Base-by-base conservation (phyloP, 2,113 vertebrate genomes). In the Antennarius striatus region DNA sequence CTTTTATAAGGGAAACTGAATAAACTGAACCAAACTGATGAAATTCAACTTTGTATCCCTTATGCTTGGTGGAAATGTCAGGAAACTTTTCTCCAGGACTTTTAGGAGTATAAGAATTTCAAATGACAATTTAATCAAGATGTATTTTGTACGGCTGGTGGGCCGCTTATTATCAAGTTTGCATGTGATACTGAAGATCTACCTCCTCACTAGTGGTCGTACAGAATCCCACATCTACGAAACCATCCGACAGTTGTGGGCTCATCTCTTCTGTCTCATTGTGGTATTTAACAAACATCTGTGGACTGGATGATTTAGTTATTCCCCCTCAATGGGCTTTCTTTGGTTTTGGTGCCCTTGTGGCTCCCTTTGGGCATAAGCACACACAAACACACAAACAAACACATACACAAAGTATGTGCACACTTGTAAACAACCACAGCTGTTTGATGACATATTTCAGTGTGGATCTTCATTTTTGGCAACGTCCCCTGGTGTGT, bases 221-320 rank as follows among this genome's bases (percentile, higher is more conserved):
- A 60, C 71, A 57, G 59, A 62, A 65, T 14, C 43, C 53, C 42
- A 42, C 17, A 13, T 62, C 49, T 47, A 69, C 54, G 32, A 47
- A 57, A 56, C 82, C 76, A 64, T 72, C 65, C 58, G 63, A 72
- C 59, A 74, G 58, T 63, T 79, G 56, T 63, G 22, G 42, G 68
- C 32, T 56, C 60, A 30, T 82, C 28, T 68, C 61, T 68, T 71
- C 49, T 10, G 48, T 74, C 68, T 75, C 46, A 55, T 68, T 48
- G 54, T 71, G 70, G 61, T 74, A 65, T 83, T 85, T 75, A 71
- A 66, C 77, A 68, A 86, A 88, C 79, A 86, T 87, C 84, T 90
- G 87, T 75, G 60, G 72, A 72, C 84, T 76, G 63, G 43, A 48
- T 83, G 68, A 86, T 85, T 73, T 65, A 79, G 75, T 87, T 81